These are phyloP conservation scores for Magallana gigas DNA, from an alignment of 1,140 invertebrate genomes.

Conservation along the genomic window DNA sequence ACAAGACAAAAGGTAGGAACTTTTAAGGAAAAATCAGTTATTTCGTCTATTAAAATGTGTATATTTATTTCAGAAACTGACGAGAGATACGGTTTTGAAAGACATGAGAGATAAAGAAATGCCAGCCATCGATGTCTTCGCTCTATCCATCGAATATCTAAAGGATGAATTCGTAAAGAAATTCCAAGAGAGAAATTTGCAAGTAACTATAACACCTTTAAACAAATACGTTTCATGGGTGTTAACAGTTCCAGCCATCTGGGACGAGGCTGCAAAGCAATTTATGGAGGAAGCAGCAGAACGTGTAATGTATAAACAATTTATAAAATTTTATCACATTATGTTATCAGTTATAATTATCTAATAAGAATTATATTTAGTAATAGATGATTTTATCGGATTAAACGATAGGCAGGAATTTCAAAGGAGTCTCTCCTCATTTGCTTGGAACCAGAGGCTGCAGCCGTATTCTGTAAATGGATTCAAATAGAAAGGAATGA, in stretches of 20 bases:
- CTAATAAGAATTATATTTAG: neutral
- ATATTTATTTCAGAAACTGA: too few relatives aligned
- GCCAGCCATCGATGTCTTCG: neutral
- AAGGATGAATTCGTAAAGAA: neutral
- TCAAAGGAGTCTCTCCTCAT: conserved; percentile 40
- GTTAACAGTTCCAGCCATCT: neutral
- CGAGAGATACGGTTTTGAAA: too few relatives aligned
- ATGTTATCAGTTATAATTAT: too few relatives aligned
- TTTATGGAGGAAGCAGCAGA: neutral
- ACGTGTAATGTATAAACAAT: neutral
- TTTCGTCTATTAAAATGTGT: too few relatives aligned
- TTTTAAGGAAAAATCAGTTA: too few relatives aligned
- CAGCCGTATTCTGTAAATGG: conserved; percentile 51
- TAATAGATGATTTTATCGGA: neutral
- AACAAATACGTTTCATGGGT: neutral
- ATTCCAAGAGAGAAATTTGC: neutral
- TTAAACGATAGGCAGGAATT: conserved; percentile 48
- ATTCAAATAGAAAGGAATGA: conserved; percentile 43
- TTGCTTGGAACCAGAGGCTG: conserved; percentile 56
- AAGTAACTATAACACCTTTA: too few relatives aligned
- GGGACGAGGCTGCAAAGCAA: neutral
- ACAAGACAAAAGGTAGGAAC: too few relatives aligned
- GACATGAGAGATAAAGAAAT: too few relatives aligned
- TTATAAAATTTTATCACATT: too few relatives aligned
- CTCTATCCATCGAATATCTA: neutral